A percentile compares a stretch with the other conserved stretches of the same genome.
phyloP scores from a whole-genome alignment of 1,140 invertebrate species.

The Zaprionus camerounensis region DNA sequence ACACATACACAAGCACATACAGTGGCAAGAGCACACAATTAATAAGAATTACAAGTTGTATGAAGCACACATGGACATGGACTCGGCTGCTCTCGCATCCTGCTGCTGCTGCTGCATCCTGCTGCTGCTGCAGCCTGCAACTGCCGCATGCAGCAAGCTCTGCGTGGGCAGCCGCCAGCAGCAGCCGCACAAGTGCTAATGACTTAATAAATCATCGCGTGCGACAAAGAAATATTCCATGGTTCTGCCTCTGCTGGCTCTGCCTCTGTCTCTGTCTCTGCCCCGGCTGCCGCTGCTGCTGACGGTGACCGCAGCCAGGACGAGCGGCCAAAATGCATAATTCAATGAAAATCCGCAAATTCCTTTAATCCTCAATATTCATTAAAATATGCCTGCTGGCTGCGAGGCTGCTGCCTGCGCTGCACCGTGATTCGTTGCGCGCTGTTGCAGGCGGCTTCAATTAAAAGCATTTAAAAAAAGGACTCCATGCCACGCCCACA shows the following conservation, averaged over 20 bases:
- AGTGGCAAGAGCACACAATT: conserved; percentile 65
- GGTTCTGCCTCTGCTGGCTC: conserved; percentile 40
- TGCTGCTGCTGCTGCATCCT: conserved; percentile 21
- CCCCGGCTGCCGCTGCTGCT: conserved; percentile 44
- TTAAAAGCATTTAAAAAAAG: conserved; percentile 71
- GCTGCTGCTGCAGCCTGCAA: conserved; percentile 35
- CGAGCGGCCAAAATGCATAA: conserved; percentile 77
- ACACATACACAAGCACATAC: conserved; percentile 12
- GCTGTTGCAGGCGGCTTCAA: conserved; percentile 55
- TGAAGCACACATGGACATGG: conserved; percentile 38
- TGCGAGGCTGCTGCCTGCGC: conserved; percentile 16
- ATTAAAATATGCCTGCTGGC: conserved; percentile 80
- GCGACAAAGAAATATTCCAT: conserved; percentile 79
- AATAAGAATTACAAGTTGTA: conserved; percentile 84
- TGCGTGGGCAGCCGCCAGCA: conserved; percentile 55
- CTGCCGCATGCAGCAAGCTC: conserved; percentile 46
- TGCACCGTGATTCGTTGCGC: conserved; percentile 29
- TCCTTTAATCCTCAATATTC: conserved; percentile 84
- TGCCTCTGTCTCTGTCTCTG: conserved; percentile 19
- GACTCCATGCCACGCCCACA: conserved; percentile 29
- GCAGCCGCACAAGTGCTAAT: conserved; percentile 81
- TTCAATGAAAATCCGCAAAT: conserved; percentile 84
- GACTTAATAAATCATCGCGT: conserved; percentile 84
- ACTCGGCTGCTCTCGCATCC: conserved; percentile 26
- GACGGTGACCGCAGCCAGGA: conserved; percentile 51